These are phyloP conservation scores for Leuciscus waleckii DNA, from an alignment of 2,797 vertebrate species.

Conservation along the genomic window DNA sequence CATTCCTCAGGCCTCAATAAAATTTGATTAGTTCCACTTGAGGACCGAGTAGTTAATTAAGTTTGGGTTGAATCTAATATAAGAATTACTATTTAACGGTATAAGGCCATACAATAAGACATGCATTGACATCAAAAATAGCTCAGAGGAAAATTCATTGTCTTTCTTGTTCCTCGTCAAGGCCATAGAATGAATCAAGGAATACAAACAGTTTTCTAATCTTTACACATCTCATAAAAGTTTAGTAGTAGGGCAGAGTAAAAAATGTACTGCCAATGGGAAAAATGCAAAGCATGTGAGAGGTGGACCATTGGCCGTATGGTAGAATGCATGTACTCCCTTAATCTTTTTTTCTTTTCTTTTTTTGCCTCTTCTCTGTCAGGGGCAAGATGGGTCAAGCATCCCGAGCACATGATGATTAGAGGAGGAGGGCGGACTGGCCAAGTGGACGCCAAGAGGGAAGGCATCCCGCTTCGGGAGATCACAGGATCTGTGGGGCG, in stretches of 20 bases:
- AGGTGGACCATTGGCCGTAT: background rate
- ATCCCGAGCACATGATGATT: slow-evolving; percentile 17
- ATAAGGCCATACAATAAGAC: background rate
- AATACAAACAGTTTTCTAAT: slow-evolving; percentile 8
- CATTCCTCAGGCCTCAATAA: slow-evolving; percentile 19
- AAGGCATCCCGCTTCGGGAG: slow-evolving; percentile 6
- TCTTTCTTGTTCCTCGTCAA: background rate
- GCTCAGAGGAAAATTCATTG: background rate
- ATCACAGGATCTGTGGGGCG: slow-evolving; percentile 18
- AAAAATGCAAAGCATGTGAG: slow-evolving; percentile 14
- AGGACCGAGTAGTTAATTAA: slow-evolving; percentile 41
- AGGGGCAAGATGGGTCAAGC: slow-evolving; percentile 21
- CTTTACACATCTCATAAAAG: slow-evolving; percentile 7
- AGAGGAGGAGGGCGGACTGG: background rate
- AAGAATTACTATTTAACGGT: slow-evolving; percentile 16
- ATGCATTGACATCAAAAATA: background rate
- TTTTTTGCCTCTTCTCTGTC: background rate
- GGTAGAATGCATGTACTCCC: background rate
- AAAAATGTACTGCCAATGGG: slow-evolving; percentile 12
- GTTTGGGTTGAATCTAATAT: slow-evolving; percentile 48
- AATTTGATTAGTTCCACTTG: slow-evolving; percentile 55
- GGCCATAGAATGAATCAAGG: background rate
- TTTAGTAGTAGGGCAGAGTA: background rate
- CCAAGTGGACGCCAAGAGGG: background rate
- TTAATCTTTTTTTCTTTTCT: background rate